phyloP scores from a whole-genome alignment of 2,113 vertebrate genomes.

The Caranx melampygus region DNA sequence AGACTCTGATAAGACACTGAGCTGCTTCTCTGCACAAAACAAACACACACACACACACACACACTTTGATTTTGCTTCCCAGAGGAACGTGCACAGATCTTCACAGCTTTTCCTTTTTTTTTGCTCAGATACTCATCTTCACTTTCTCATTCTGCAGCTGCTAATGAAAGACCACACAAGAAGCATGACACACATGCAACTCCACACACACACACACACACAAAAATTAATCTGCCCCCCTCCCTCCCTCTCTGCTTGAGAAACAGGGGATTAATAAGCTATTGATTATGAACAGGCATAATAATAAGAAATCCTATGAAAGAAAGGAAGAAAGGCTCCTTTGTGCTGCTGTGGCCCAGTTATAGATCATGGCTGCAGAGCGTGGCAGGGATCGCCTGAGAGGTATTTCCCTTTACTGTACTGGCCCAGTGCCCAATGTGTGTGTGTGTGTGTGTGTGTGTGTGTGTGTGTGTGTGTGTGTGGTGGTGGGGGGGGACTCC shows the following conservation, averaged over 20 bases:
- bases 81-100: background rate
- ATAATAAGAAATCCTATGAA: slow-evolving; percentile 49
- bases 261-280: slow-evolving; percentile 34
- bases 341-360: slow-evolving; percentile 62
- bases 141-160: background rate
- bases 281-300: slow-evolving; percentile 46
- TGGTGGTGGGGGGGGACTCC: slow-evolving; percentile 13
- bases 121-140: slow-evolving; percentile 16
- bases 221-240: slow-evolving; percentile 33
- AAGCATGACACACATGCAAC: slow-evolving; percentile 27
- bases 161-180: slow-evolving; percentile 56
- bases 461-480: no score
- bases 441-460: no score
- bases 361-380: slow-evolving; percentile 45
- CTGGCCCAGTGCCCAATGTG: slow-evolving; percentile 60
- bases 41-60: no score
- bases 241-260: background rate
- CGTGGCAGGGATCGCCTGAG: slow-evolving; percentile 43
- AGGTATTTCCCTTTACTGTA: slow-evolving; percentile 63
- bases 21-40: no score
- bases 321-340: slow-evolving; percentile 66
- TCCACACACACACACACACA: slow-evolving; percentile 16
- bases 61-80: background rate
- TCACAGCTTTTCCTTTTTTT: background rate
- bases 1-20: background rate